A percentile compares a stretch with the other conserved stretches of the same genome.
Conservation (phyloP, 2,113 vertebrate species). For the Tragelaphus scriptus region DNA sequence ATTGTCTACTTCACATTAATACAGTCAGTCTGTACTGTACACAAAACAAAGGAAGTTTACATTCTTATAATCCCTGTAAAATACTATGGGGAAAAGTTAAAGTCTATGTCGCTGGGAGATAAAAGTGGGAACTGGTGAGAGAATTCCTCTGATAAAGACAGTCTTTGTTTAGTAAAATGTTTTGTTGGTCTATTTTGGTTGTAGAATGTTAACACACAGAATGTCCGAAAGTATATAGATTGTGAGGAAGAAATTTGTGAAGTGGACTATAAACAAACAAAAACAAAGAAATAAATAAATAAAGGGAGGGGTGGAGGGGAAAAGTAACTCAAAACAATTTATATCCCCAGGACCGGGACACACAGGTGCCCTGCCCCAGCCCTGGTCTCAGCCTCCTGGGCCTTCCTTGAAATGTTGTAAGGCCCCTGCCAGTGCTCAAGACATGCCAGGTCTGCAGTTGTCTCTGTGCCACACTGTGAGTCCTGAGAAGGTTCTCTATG, state of each 20-base stretch:
- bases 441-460: neutral
- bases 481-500: neutral
- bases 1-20: conserved; percentile 9
- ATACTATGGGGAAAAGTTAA: neutral
- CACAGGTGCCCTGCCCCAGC: fast-evolving
- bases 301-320: fast-evolving
- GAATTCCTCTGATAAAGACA: neutral
- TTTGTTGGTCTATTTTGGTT: neutral
- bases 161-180: neutral
- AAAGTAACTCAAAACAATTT: neutral
- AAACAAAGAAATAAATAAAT: neutral
- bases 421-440: fast-evolving
- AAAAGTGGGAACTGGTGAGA: neutral
- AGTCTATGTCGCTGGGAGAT: neutral
- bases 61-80: neutral
- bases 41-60: neutral
- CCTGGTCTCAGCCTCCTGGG: neutral
- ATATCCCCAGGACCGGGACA: neutral
- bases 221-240: neutral
- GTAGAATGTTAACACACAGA: neutral
- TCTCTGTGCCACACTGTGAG: neutral
- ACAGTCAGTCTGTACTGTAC: neutral
- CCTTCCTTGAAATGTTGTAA: neutral
- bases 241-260: neutral
- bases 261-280: neutral